Evolutionary conservation across 2,888 invertebrate genomes (phyloP).

Genomic region (Ophion obscuratus): DNA sequence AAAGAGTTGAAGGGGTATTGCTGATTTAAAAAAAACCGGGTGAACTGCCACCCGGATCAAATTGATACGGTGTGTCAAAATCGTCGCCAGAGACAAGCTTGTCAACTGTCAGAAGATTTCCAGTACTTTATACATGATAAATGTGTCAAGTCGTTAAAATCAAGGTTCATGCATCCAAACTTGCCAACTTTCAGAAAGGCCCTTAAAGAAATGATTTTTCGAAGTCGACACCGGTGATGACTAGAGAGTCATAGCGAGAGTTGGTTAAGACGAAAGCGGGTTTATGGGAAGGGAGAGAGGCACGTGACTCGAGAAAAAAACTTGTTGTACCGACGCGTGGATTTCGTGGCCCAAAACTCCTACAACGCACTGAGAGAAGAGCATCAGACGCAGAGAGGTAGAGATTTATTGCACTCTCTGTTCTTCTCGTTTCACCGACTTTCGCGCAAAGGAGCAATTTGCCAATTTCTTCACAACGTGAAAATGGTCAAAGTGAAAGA

Average conservation of each 20-base stretch:
- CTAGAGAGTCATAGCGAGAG: neutral
- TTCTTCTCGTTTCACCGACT: constrained; percentile 74
- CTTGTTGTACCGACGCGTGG: constrained; percentile 46
- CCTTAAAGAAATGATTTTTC: neutral
- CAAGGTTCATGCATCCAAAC: neutral
- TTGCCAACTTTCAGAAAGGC: neutral
- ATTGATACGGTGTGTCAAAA: no score
- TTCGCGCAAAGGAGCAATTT: constrained; percentile 75
- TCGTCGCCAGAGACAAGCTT: no score
- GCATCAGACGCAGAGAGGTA: constrained; percentile 24
- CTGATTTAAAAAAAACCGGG: no score
- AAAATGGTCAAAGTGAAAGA: constrained; percentile 42
- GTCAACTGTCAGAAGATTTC: no score
- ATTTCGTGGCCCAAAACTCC: constrained; percentile 31
- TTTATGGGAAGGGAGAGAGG: constrained; percentile 21
- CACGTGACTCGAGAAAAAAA: constrained; percentile 51
- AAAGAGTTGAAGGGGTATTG: no score
- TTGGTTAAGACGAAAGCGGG: constrained; percentile 20
- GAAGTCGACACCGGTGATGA: neutral
- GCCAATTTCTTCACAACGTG: constrained; percentile 65
- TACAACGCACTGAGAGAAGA: constrained; percentile 23
- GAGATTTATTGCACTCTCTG: constrained; percentile 73
- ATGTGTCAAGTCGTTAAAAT: neutral
- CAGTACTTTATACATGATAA: neutral
- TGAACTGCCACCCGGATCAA: no score